Base-by-base conservation (phyloP, 37 sponge, comb jelly and placozoan genomes). In the Oopsacas minuta region DNA sequence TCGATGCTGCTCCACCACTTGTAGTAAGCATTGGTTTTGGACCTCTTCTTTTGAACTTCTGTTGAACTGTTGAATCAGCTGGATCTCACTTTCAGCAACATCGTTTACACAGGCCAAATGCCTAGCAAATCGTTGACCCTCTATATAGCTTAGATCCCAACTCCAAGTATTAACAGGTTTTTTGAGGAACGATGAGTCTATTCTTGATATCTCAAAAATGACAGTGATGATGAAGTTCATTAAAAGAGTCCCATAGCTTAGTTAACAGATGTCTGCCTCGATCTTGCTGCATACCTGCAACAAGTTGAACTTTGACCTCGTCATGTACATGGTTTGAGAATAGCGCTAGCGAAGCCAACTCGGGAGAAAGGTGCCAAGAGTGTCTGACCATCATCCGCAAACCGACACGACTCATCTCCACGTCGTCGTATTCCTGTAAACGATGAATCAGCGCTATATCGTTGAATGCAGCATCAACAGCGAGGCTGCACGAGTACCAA, bases 331-430 rank as follows among this genome's bases (percentile, higher is more conserved):
- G 75, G 75, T 61, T 61, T 61, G 75, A 61, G 75, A 61, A 61
- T n/a, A 61, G 75, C 30, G 75, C 75, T 20, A 61, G 75, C 75
- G 75, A 61, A 61, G 75, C 75, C 75, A 61, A 61, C 75, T 61
- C 75, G 3, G 75, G 75, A 61, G 75, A 61, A 61, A 61, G 75
- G 75, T 61, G 28, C 75, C 75, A 61, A 61, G 7, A 61, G 75
- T 61, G 75, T 61, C 75, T 61, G 75, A 61, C 75, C 75, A 61
- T 61, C 75, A 61, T 61, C 75, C 75, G 75, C 75, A 61, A 61
- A 61, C 22, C 75, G 75, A 61, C 75, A 61, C 75, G 75, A 61
- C 75, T 61, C 75, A 61, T 25, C 22, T 61, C 75, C 7, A 61
- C 75, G 22, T 61, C 75, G 75, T 61, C 75, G 22, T 61, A 61